A percentile compares a stretch with the other conserved stretches of the same genome.
Evolutionary conservation across 2,797 vertebrate genomes (phyloP).

Genomic region (Periophthalmus magnuspinnatus): DNA sequence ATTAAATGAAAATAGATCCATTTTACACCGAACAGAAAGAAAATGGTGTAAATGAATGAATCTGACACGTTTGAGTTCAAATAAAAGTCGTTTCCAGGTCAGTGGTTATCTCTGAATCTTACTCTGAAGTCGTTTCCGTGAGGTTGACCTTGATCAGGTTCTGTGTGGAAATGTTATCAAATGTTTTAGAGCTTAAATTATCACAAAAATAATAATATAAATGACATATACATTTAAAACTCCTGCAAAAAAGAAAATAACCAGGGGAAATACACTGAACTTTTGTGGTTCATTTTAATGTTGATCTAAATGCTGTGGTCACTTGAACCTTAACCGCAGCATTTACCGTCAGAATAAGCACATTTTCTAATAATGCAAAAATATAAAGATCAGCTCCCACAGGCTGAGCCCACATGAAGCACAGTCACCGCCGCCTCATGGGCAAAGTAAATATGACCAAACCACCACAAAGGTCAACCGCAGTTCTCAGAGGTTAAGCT

Average conservation of each 20-base stretch:
- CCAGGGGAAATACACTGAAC: not conserved
- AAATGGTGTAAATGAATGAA: not conserved
- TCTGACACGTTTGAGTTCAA: too few relatives aligned
- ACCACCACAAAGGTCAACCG: too few relatives aligned
- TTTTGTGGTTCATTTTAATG: not conserved
- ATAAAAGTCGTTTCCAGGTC: too few relatives aligned
- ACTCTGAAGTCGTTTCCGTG: not conserved
- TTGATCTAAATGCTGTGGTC: not conserved
- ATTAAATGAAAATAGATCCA: not conserved
- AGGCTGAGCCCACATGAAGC: not conserved
- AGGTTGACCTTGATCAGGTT: not conserved
- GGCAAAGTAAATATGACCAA: too few relatives aligned
- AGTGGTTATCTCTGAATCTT: not conserved
- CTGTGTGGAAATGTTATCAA: too few relatives aligned
- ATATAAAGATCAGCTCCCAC: too few relatives aligned
- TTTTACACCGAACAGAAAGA: not conserved
- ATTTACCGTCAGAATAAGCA: too few relatives aligned
- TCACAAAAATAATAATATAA: too few relatives aligned
- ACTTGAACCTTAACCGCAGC: not conserved
- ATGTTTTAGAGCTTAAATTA: too few relatives aligned
- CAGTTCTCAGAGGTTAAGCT: too few relatives aligned
- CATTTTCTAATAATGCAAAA: not conserved
- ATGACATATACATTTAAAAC: too few relatives aligned
- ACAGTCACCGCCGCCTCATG: not conserved
- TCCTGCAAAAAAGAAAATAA: not conserved